Evolutionary conservation across 2,113 vertebrate genomes (phyloP), one percentile per base, ranked within the genome.

Genomic region (Oncorhynchus gorbuscha): DNA sequence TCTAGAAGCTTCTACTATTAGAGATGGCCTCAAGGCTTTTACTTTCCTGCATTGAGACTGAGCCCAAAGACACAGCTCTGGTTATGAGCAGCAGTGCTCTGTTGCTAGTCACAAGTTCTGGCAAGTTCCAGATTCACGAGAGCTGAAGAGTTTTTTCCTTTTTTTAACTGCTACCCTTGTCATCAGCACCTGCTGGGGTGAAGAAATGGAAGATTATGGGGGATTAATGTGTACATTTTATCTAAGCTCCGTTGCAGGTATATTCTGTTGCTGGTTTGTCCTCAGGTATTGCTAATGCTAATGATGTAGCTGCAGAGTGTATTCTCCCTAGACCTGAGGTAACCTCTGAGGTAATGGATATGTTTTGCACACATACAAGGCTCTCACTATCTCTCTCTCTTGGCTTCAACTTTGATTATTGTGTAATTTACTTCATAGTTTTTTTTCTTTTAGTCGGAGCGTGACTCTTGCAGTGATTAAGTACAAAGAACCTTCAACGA

Each of bases 91-190:
- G 65, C 67, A 73, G 79, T 88, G 59, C 84, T 55, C 78, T 81
- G 71, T 73, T 24, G 22, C 20, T n/a, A 7, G 70, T 49, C 75
- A 75, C 87, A 24, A 81, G 89, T 72, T 76, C 59, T 13, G 11
- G 88, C 88, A 87, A 8, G 89, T 69, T 78, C 26, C 77, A 68
- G 70, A 81, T 76, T 22, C 77, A 68, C 68, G 78, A 81, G 32
- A 71, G 79, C 80, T 77, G 84, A 30, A 22, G 72, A 73, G 58
- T 39, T 62, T 62, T 24, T 24, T 84, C 66, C 78, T 32, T 32
- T 32, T 5, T 6, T 6, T 84, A 64, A 79, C 28, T 35, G 67
- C 76, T 78, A 77, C 72, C 85, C 82, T 83, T 85, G 76, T 86
- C 84, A 88, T 87, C 85, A 83, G 55, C 79, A 80, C 76, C 73